Evolutionary conservation across 2,113 vertebrate species (phyloP), one percentile per base, ranked within the genome.

Genomic region (Phycodurus eques): DNA sequence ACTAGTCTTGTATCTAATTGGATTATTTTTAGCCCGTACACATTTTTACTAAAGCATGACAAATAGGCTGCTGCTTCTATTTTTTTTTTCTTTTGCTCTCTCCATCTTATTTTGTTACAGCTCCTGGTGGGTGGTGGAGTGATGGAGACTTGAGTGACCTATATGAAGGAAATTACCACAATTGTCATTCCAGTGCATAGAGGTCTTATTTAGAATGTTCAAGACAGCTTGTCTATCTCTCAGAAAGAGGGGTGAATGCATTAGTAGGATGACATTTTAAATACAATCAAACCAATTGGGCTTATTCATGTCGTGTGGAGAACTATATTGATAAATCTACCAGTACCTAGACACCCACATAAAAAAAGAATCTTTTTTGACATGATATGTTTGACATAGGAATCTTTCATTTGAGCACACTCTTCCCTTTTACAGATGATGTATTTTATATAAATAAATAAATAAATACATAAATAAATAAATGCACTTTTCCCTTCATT

Each of bases 401-500:
- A 66, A 53, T 15, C 54, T 76, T 83, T 72, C 42, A 75, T 75
- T 54, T 57, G 53, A 74, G 57, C 20, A 67, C 60, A 79, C 75
- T 67, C 71, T 57, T 65, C 85, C 84, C 89, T 93, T 89, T 89
- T 83, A 82, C 84, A 90, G 82, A 91, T 90, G 88, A 83, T 89
- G 71, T 44, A 92, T 92, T 71, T 93, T 91, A 66, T 80, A 74
- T 68, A 76, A 84, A 78, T 51, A 39, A 39, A 39, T 1, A 39
- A 39, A 39, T 39, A 39, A 1, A 39, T 39, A 39, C 35, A 39
- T 39, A 39, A 39, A 39, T 39, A 39, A 39, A 39, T 39, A 6
- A 39, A 35, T 72, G 76, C 83, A 93, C 93, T 92, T 87, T 89
- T 53, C 92, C 93, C 90, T 94, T 95, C 94, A 95, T 83, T 80